Evolutionary conservation across 2,888 invertebrate genomes (phyloP).

Genomic region (Drosophila stalkeri): DNA sequence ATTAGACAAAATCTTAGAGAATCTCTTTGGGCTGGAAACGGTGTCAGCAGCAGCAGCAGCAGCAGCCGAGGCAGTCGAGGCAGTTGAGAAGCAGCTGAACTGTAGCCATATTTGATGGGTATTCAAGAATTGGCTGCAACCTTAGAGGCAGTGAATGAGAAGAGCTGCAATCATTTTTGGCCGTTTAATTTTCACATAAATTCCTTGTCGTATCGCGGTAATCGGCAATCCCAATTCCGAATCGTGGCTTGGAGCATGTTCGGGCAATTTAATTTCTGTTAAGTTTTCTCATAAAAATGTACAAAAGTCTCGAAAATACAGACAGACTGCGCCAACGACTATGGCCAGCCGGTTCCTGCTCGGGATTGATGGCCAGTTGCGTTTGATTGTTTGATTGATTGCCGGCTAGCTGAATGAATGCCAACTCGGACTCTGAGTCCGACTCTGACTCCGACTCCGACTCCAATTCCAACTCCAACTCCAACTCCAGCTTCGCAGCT

Average conservation of each 20-base stretch:
- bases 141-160: background rate
- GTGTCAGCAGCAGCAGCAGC: constrained; percentile 55
- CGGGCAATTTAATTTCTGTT: constrained; percentile 78
- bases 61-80: too few species aligned
- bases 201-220: constrained; percentile 71
- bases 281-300: constrained; percentile 82
- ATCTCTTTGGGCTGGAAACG: constrained; percentile 56
- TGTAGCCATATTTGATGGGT: background rate
- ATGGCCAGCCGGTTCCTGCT: constrained; percentile 45
- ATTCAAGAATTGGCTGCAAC: constrained; percentile 3
- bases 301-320: constrained; percentile 76
- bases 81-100: constrained; percentile 1
- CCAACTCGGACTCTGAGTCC: constrained; percentile 7
- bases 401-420: constrained; percentile 43
- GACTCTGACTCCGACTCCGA: background rate
- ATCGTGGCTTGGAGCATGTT: constrained; percentile 53
- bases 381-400: constrained; percentile 77
- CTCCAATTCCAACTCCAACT: background rate
- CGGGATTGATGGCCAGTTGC: constrained; percentile 68
- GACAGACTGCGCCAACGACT: constrained; percentile 65
- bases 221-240: constrained; percentile 44
- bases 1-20: constrained; percentile 55
- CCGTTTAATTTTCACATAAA: constrained; percentile 75
- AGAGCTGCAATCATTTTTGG: constrained; percentile 54
- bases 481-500: constrained; percentile 10